Evolutionary conservation across 64 coral and sea anemone species (phyloP).

Genomic region (Porites australiensis): DNA sequence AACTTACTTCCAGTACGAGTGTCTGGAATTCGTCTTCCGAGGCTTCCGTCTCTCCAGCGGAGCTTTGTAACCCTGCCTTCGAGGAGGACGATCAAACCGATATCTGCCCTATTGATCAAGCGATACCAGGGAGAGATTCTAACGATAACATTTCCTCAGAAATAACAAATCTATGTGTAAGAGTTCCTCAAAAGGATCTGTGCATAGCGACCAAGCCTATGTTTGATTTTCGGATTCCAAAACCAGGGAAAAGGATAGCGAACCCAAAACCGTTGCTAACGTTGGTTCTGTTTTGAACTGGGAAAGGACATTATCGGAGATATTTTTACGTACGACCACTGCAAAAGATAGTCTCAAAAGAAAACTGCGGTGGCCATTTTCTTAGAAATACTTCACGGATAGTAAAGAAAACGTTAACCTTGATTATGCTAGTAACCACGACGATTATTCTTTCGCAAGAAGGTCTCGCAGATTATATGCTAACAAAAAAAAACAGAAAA

Average conservation of each 20-base stretch:
- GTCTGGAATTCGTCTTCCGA: no score
- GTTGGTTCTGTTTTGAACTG: not conserved
- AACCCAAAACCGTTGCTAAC: not conserved
- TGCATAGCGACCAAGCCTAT: not conserved
- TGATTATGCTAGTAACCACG: no score
- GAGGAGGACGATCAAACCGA: not conserved
- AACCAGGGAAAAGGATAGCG: not conserved
- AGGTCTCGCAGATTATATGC: no score
- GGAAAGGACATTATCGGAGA: not conserved
- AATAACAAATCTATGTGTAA: not conserved
- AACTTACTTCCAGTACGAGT: no score
- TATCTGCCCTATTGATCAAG: slow-evolving; percentile 2
- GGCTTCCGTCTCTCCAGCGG: no score
- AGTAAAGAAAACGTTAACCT: no score
- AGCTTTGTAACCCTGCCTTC: no score
- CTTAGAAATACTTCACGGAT: not conserved
- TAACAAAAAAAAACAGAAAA: no score
- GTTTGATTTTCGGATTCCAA: not conserved
- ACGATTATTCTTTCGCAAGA: no score
- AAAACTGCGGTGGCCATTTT: not conserved
- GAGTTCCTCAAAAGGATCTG: not conserved
- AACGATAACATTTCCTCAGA: not conserved
- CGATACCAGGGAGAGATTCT: not conserved
- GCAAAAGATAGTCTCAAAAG: not conserved
- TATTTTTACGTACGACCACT: not conserved